These are phyloP conservation scores for Hypercompe scribonia DNA, from an alignment of 2,888 invertebrate genomes.

Conservation along the genomic window DNA sequence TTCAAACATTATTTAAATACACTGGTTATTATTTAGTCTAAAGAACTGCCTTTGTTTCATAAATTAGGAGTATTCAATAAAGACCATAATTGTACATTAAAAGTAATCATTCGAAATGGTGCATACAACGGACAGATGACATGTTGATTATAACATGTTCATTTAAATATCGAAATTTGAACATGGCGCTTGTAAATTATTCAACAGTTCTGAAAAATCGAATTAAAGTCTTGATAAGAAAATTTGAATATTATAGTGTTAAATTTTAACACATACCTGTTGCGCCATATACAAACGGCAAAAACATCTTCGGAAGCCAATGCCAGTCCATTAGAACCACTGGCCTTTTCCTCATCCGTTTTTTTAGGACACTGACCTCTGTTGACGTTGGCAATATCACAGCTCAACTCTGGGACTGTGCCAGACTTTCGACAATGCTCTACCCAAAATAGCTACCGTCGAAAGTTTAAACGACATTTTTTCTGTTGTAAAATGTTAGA, in stretches of 20 bases:
- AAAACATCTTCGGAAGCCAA: constrained; percentile 15
- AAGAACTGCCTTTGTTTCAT: no score
- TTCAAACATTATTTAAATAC: no score
- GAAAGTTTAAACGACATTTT: constrained; percentile 72
- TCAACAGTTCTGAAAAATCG: no score
- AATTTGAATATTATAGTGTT: background rate
- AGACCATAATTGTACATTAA: no score
- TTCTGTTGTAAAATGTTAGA: constrained; percentile 62
- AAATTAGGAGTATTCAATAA: no score
- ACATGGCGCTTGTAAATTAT: no score
- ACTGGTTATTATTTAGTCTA: no score
- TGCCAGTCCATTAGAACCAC: constrained; percentile 55
- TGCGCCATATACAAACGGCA: background rate
- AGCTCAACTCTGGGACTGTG: constrained; percentile 72
- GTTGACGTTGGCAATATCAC: constrained; percentile 84
- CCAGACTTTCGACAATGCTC: constrained; percentile 82
- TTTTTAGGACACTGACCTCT: constrained; percentile 82
- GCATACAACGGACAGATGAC: no score
- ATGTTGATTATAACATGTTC: no score
- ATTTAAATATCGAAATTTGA: no score
- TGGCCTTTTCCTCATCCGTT: constrained; percentile 67
- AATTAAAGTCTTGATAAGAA: background rate
- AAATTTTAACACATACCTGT: background rate
- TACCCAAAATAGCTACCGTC: constrained; percentile 75
- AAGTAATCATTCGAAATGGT: no score